phyloP scores from a whole-genome alignment of 2,113 vertebrate genomes.

The Syrrhaptes paradoxus region DNA sequence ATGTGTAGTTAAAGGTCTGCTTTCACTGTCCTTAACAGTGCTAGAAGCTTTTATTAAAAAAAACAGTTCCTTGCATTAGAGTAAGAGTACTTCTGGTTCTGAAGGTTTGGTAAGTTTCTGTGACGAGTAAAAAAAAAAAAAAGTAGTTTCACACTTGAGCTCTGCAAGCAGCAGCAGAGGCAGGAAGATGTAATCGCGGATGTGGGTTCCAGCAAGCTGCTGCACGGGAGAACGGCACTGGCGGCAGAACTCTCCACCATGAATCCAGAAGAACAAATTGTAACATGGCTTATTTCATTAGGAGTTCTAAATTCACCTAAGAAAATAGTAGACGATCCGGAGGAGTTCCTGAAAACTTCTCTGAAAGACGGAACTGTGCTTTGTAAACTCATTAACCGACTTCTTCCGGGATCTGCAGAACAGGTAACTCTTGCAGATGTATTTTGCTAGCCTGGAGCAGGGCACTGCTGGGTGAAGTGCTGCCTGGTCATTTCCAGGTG shows the following conservation, averaged over 20 bases:
- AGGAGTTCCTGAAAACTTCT: constrained; percentile 89
- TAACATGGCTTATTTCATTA: constrained; percentile 97
- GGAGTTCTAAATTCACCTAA: constrained; percentile 97
- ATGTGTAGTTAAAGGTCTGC: background rate
- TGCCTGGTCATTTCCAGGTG: accelerated
- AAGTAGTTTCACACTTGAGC: constrained; percentile 46
- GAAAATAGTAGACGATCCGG: constrained; percentile 91
- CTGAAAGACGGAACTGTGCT: constrained; percentile 93
- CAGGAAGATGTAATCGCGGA: constrained; percentile 86
- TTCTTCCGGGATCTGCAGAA: constrained; percentile 85
- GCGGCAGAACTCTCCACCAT: constrained; percentile 65
- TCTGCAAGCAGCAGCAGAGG: constrained; percentile 56
- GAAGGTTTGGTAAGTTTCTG: background rate
- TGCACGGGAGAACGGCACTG: constrained; percentile 23
- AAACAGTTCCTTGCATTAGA: background rate
- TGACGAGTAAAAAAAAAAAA: background rate
- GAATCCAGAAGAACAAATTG: constrained; percentile 94
- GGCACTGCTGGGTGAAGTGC: background rate
- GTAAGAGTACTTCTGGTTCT: background rate
- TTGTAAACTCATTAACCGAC: constrained; percentile 88
- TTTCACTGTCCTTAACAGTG: background rate
- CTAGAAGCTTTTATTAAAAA: background rate
- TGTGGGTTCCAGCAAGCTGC: constrained; percentile 83
- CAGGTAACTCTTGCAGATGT: constrained; percentile 80
- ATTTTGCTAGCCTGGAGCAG: background rate